These are phyloP conservation scores for Dermochelys coriacea DNA, from an alignment of 2,797 vertebrate species.

Conservation along the genomic window DNA sequence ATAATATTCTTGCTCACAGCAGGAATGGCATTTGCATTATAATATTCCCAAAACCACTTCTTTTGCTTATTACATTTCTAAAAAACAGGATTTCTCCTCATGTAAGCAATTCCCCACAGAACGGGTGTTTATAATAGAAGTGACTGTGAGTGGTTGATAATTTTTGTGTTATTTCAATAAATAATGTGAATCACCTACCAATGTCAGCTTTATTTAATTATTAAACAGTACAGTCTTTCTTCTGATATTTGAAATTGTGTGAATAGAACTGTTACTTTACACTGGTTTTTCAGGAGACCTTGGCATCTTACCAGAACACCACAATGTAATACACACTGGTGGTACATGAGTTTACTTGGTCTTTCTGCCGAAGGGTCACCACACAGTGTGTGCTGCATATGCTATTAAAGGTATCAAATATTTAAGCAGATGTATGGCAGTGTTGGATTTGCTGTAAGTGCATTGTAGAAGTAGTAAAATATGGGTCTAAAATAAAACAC, in stretches of 20 bases:
- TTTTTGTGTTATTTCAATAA: constrained; percentile 44
- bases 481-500: not conserved
- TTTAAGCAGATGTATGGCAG: constrained; percentile 57
- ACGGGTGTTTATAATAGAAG: constrained; percentile 10
- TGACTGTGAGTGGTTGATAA: constrained; percentile 9
- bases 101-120: constrained; percentile 21
- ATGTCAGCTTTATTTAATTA: constrained; percentile 9
- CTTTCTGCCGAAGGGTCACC: constrained; percentile 35
- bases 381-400: constrained; percentile 15
- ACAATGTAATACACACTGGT: not conserved
- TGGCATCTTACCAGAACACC: constrained; percentile 1
- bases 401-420: constrained; percentile 60
- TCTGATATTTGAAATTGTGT: constrained; percentile 26
- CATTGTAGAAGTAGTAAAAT: constrained; percentile 15
- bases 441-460: constrained; percentile 28
- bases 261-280: constrained; percentile 43
- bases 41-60: not conserved
- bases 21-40: constrained; percentile 10
- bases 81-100: constrained; percentile 20
- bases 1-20: constrained; percentile 10
- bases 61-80: constrained; percentile 31
- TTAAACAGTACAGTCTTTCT: constrained; percentile 35
- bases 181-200: constrained; percentile 12
- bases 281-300: constrained; percentile 44
- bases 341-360: constrained; percentile 22